Percentiles rank a stretch among this genome's conserved stretches.
Evolutionary conservation across 2,888 invertebrate genomes (phyloP).

Genomic region (Tanypteryx hageni): DNA sequence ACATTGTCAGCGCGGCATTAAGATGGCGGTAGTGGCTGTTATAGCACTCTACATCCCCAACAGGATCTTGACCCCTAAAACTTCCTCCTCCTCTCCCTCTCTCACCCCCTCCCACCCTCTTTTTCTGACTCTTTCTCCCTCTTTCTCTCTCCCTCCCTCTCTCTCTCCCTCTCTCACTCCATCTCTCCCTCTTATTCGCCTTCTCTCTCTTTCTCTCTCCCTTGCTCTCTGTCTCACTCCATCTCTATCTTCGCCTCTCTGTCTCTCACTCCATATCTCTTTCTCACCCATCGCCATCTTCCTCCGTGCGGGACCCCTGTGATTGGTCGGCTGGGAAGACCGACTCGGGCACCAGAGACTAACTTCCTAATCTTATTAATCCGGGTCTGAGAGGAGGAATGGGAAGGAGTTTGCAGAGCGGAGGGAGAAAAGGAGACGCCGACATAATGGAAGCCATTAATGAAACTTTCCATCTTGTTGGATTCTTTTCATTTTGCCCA

Average conservation of each 20-base stretch:
- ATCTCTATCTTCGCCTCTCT: slow-evolving; percentile 29
- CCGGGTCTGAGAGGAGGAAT: neutral
- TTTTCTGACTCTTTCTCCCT: too few species aligned
- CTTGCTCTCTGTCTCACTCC: slow-evolving; percentile 64
- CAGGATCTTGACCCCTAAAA: too few species aligned
- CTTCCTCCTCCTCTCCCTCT: slow-evolving; percentile 8
- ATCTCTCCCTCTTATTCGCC: slow-evolving; percentile 54
- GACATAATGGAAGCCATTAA: slow-evolving; percentile 10
- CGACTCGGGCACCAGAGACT: slow-evolving; percentile 9
- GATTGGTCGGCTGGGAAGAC: slow-evolving; percentile 33
- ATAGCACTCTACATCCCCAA: too few species aligned
- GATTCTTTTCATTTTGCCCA: neutral
- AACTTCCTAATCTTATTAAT: slow-evolving; percentile 27
- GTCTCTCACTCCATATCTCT: slow-evolving; percentile 64
- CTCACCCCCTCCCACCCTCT: too few species aligned
- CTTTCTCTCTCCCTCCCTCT: slow-evolving; percentile 65
- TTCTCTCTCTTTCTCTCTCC: slow-evolving; percentile 46
- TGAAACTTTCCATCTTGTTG: slow-evolving; percentile 27
- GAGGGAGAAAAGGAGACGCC: neutral
- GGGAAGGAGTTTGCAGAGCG: neutral
- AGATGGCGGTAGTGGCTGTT: too few species aligned
- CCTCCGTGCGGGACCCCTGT: slow-evolving; percentile 7
- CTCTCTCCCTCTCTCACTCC: slow-evolving; percentile 65
- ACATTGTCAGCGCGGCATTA: too few species aligned
- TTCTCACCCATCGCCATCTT: slow-evolving; percentile 58